These are phyloP conservation scores for Perdita meconis DNA, from an alignment of 2,888 invertebrate genomes.

Conservation along the genomic window DNA sequence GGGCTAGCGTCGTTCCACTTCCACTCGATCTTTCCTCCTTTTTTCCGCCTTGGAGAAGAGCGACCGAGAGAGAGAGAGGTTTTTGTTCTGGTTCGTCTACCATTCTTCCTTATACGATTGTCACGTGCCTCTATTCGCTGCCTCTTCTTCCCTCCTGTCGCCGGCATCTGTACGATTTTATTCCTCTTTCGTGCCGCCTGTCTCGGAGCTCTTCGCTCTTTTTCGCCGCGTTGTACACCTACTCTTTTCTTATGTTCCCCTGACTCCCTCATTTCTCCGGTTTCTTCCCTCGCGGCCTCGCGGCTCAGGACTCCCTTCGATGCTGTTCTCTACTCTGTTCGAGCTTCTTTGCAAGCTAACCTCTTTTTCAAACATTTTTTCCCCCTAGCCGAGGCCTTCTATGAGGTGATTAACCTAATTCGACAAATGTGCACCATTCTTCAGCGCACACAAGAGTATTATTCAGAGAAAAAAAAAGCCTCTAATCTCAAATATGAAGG, in stretches of 20 bases:
- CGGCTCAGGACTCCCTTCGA: too few species aligned
- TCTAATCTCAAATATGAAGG: too few species aligned
- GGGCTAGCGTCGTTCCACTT: slow-evolving; percentile 12
- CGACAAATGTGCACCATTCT: too few species aligned
- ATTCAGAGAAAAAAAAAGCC: too few species aligned
- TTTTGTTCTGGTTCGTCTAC: slow-evolving; percentile 69
- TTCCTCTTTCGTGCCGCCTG: slow-evolving; percentile 29
- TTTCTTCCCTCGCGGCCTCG: background rate
- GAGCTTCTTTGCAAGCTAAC: too few species aligned
- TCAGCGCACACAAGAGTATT: too few species aligned
- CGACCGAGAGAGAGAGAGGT: slow-evolving; percentile 21
- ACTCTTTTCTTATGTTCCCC: slow-evolving; percentile 7
- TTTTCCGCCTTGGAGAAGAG: slow-evolving; percentile 6
- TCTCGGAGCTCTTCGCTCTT: slow-evolving; percentile 14
- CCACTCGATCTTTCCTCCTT: slow-evolving; percentile 8
- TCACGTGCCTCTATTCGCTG: slow-evolving; percentile 56
- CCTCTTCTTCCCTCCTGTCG: slow-evolving; percentile 4
- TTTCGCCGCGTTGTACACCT: slow-evolving; percentile 15
- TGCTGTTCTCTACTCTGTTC: too few species aligned
- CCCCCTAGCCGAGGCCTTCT: too few species aligned
- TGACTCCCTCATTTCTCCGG: background rate
- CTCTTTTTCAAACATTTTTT: too few species aligned
- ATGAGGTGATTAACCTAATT: too few species aligned
- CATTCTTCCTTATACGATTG: slow-evolving; percentile 65
- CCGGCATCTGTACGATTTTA: slow-evolving; percentile 16